These are phyloP conservation scores for Limnodromus scolopaceus DNA, from an alignment of 2,797 vertebrate genomes.

Conservation along the genomic window DNA sequence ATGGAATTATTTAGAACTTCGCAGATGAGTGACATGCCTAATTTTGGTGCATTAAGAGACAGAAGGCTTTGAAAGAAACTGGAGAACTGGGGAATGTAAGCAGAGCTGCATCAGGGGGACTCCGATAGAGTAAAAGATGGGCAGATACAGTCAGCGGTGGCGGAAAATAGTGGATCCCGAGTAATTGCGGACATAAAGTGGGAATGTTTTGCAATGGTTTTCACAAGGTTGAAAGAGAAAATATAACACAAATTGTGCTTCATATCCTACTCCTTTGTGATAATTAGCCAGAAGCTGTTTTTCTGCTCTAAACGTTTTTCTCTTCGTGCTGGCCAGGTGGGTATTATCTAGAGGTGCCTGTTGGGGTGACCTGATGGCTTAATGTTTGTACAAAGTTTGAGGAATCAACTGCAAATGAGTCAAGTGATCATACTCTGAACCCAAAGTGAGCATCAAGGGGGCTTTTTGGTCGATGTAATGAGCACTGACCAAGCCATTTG, in stretches of 20 bases:
- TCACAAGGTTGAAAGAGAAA: background rate
- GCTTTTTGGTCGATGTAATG: background rate
- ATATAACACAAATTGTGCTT: background rate
- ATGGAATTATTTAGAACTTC: conserved; percentile 7
- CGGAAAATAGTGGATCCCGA: background rate
- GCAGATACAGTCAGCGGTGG: background rate
- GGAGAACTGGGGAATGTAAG: conserved; percentile 19
- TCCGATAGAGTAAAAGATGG: background rate
- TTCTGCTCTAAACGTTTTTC: background rate
- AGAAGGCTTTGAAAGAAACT: conserved; percentile 51
- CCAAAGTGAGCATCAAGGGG: background rate
- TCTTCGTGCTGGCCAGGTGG: background rate
- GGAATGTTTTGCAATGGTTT: background rate
- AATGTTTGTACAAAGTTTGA: background rate
- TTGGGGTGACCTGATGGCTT: background rate
- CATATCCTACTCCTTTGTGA: background rate
- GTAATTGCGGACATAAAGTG: background rate
- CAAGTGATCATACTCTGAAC: background rate
- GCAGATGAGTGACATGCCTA: conserved; percentile 19
- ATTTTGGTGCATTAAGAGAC: conserved; percentile 28
- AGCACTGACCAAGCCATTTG: background rate
- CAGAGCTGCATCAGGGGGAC: conserved; percentile 11
- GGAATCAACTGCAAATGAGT: background rate
- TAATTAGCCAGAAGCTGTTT: conserved; percentile 1
- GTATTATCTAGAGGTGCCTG: background rate